Percentiles rank a stretch among this genome's conserved stretches.
These are phyloP conservation scores for Pseudorhombus dupliciocellatus DNA, from an alignment of 2,113 vertebrate genomes.

Conservation along the genomic window DNA sequence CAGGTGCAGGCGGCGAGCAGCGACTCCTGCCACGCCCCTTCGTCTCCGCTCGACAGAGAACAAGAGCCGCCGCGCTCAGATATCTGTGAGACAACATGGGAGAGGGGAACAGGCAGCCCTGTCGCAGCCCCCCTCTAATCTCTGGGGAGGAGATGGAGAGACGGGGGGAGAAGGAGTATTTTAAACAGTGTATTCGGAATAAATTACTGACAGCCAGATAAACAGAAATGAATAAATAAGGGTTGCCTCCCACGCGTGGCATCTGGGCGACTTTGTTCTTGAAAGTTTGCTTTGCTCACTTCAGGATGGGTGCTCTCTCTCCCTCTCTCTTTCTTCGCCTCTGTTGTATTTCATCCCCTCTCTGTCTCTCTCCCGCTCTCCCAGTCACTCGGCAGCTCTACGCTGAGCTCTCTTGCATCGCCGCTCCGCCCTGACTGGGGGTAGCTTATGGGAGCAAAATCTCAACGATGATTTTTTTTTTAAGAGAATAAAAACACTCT, in stretches of 20 bases:
- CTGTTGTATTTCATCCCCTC: slow-evolving; percentile 38
- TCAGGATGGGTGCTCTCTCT: slow-evolving; percentile 65
- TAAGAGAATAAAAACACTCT: slow-evolving; percentile 12
- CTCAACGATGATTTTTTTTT: slow-evolving; percentile 15
- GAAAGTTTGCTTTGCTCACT: slow-evolving; percentile 80
- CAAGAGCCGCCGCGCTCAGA: slow-evolving; percentile 54
- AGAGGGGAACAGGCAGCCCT: slow-evolving; percentile 52
- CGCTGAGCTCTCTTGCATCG: slow-evolving; percentile 29
- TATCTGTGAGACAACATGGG: slow-evolving; percentile 64
- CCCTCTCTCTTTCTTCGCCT: slow-evolving; percentile 30
- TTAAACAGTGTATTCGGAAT: slow-evolving; percentile 77
- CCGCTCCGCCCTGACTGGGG: slow-evolving; percentile 29
- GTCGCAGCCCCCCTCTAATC: slow-evolving; percentile 62
- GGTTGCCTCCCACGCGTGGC: slow-evolving; percentile 78
- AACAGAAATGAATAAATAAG: slow-evolving; percentile 82
- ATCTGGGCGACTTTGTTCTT: slow-evolving; percentile 78
- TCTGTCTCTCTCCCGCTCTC: slow-evolving; percentile 10
- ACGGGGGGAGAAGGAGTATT: slow-evolving; percentile 65
- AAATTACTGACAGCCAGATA: slow-evolving; percentile 81
- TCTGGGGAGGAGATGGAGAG: slow-evolving; percentile 56
- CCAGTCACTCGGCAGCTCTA: slow-evolving; percentile 28
- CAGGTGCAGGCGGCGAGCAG: slow-evolving; percentile 61
- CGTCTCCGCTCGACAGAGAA: slow-evolving; percentile 65
- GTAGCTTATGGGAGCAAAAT: slow-evolving; percentile 42
- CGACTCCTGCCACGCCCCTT: slow-evolving; percentile 64